Percentiles rank a stretch among this genome's conserved stretches.
These are phyloP conservation scores for Pluvianellus socialis DNA, from an alignment of 2,113 vertebrate species.

Conservation along the genomic window DNA sequence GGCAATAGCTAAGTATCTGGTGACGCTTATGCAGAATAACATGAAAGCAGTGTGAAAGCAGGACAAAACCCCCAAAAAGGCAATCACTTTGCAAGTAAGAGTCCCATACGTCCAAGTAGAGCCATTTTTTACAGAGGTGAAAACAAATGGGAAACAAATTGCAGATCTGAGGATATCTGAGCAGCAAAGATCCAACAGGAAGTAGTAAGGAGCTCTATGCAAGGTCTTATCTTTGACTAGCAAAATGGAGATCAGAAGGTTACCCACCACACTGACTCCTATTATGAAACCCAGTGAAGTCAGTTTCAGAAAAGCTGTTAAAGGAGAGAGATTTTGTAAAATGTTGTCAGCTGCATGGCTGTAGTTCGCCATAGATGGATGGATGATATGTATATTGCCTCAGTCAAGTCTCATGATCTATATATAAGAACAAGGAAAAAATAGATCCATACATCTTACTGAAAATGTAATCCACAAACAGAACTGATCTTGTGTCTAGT, in stretches of 20 bases:
- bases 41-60: slow-evolving; percentile 99
- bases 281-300: slow-evolving; percentile 99
- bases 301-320: slow-evolving; percentile 99
- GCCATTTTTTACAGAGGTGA: slow-evolving; percentile 99
- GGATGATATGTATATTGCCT: slow-evolving; percentile 96
- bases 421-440: slow-evolving; percentile 86
- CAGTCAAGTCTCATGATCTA: slow-evolving; percentile 99
- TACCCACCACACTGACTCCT: slow-evolving; percentile 97
- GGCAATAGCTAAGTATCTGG: slow-evolving; percentile 97
- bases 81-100: slow-evolving; percentile 99
- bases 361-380: slow-evolving; percentile 99
- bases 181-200: slow-evolving; percentile 97
- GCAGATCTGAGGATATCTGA: slow-evolving; percentile 98
- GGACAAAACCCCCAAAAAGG: slow-evolving; percentile 97
- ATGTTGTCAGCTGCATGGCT: slow-evolving; percentile 99
- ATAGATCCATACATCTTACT: slow-evolving; percentile 97
- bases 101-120: slow-evolving; percentile 97
- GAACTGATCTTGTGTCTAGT: slow-evolving; percentile 81
- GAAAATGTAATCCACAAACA: slow-evolving; percentile 94
- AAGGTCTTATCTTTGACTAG: slow-evolving; percentile 99
- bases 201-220: slow-evolving; percentile 98
- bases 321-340: slow-evolving; percentile 99
- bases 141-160: slow-evolving; percentile 99
- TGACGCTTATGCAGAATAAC: slow-evolving; percentile 98
- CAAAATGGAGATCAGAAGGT: slow-evolving; percentile 99